Base-by-base conservation (phyloP, 2,888 invertebrate species). In the Strigamia maritima region DNA sequence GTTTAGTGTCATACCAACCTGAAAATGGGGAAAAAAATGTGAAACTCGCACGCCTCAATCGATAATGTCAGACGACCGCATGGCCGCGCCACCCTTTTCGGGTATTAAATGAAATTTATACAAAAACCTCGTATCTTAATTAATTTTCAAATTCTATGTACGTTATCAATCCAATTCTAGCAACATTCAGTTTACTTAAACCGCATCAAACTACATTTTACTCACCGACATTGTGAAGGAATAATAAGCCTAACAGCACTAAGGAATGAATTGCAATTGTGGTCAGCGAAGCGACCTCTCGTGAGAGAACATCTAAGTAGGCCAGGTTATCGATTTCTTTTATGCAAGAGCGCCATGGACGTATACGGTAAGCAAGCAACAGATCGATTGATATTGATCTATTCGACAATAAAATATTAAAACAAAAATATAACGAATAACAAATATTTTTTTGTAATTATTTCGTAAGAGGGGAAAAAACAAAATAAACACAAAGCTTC, bases 1-100 rank as follows among this genome's bases (percentile, higher is more conserved):
- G 88, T 97, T 97, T 83, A 98, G 70, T 16, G 80, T 65, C 14
- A 79, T 10, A 8, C 70, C 70, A 12, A n/a, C 78, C 79, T 79
- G 40, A 70, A 16, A 70, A 65, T 12, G 35, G 26, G 35, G 1
- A 22, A 10, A 26, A 12, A 70, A n/a, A 8, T 19, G 19, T 19
- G 19, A 54, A n/a, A 14, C n/a, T 44, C 44, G 44, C 14, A 44
- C 44, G 44, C 54, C 54, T n/a, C 19, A 54, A 54, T 22, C 49
- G 54, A 19, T 54, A 54, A 54, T 54, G 22, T 54, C 54, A 8
- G 54, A 54, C 54, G 22, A 54, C n/a, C 70, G 28, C 70, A 70
- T 70, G 70, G 70, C 28, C n/a, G 28, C n/a, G 28, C 70, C 14
- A 26, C 70, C 2, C 28, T 14, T 70, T 70, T 14, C n/a, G 4